Percentiles rank a stretch among this genome's conserved stretches.
Conservation (phyloP, 2,888 invertebrate genomes). For the Hypsopygia costalis region DNA sequence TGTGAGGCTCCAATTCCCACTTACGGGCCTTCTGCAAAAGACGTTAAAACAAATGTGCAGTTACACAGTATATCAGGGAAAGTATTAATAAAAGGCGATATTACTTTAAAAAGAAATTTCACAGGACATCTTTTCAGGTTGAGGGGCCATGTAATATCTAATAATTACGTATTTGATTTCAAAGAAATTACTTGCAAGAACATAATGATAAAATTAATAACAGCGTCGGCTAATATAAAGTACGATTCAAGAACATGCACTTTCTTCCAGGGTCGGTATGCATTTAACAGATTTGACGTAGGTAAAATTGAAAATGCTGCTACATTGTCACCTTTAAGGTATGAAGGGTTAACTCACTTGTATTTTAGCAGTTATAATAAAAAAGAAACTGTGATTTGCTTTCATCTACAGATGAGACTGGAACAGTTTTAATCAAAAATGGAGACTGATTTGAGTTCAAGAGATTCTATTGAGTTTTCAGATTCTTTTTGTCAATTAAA, state of each 20-base stretch:
- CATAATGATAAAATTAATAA: background rate
- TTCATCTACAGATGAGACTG: too few species aligned
- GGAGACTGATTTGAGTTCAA: too few species aligned
- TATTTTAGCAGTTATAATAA: background rate
- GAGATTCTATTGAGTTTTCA: too few species aligned
- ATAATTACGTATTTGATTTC: background rate
- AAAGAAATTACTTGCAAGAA: conserved; percentile 1
- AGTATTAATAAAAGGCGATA: conserved; percentile 3
- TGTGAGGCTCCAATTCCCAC: background rate
- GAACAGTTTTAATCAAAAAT: too few species aligned
- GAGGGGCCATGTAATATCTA: background rate
- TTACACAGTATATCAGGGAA: background rate
- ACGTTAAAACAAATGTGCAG: background rate
- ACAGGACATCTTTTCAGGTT: background rate
- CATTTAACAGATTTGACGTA: conserved; percentile 1
- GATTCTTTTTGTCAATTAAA: too few species aligned
- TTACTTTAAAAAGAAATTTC: background rate
- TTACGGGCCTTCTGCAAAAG: background rate
- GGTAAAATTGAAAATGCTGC: background rate
- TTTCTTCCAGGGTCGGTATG: background rate
- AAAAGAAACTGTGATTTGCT: background rate
- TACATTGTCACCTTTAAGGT: conserved; percentile 1
- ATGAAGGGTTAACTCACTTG: conserved; percentile 2
- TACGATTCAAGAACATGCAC: conserved; percentile 2
- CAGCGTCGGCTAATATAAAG: background rate